These are phyloP conservation scores for Apotomis turbidana DNA, from an alignment of 2,888 invertebrate species.

Conservation along the genomic window DNA sequence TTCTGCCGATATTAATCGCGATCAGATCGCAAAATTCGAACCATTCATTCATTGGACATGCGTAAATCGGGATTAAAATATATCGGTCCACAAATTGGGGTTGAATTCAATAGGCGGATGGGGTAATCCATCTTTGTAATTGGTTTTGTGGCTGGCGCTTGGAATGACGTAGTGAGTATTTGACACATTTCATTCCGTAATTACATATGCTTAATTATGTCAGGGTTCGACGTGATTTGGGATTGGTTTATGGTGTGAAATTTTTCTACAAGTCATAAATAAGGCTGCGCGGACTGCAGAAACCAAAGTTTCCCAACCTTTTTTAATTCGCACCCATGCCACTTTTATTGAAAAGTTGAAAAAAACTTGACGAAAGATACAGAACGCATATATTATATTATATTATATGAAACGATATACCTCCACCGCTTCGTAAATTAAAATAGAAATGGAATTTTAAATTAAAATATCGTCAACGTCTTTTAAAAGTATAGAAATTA, in stretches of 20 bases:
- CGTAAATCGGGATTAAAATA: slow-evolving; percentile 77
- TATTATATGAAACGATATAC: no score
- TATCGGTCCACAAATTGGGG: slow-evolving; percentile 74
- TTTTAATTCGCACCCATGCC: no score
- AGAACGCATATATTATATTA: no score
- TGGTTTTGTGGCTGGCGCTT: slow-evolving; percentile 63
- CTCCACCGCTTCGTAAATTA: no score
- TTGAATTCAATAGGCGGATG: slow-evolving; percentile 67
- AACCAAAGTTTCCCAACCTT: no score
- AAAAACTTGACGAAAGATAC: no score
- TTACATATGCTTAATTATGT: slow-evolving; percentile 45
- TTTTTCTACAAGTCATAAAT: not conserved
- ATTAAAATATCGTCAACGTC: no score
- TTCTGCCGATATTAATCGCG: slow-evolving; percentile 52
- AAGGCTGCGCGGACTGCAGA: no score
- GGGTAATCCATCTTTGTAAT: slow-evolving; percentile 77
- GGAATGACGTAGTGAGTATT: slow-evolving; percentile 52
- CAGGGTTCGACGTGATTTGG: slow-evolving; percentile 12
- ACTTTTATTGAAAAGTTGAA: no score
- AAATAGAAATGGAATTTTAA: no score
- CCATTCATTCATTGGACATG: slow-evolving; percentile 66
- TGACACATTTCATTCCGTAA: slow-evolving; percentile 51
- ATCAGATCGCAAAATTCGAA: slow-evolving; percentile 55
- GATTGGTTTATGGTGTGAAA: not conserved
- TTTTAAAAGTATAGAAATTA: no score